phyloP scores from a whole-genome alignment of 2,797 vertebrate species.

The Macropus fuliginosus region DNA sequence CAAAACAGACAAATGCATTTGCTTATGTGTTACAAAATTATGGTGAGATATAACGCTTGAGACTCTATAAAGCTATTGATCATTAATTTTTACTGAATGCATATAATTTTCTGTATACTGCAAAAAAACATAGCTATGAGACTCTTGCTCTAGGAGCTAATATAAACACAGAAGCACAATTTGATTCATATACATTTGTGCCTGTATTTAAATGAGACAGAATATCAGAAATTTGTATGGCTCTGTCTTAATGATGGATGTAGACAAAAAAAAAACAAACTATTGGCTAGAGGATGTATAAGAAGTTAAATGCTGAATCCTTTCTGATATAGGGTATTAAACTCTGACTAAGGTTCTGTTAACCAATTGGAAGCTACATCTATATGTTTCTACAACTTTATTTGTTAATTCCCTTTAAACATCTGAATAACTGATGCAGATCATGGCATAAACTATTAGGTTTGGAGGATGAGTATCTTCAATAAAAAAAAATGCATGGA shows the following conservation, averaged over 20 bases:
- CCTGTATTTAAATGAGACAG: neutral
- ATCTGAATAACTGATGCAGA: neutral
- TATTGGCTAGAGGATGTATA: neutral
- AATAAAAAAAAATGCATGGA: conserved; percentile 2
- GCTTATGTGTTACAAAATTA: conserved; percentile 40
- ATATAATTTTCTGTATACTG: neutral
- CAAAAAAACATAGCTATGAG: neutral
- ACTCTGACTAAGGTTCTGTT: neutral
- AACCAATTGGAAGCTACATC: neutral
- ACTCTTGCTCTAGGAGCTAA: neutral
- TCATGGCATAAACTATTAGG: neutral
- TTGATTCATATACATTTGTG: neutral
- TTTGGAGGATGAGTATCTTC: neutral
- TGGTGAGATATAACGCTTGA: conserved; percentile 41
- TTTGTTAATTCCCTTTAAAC: neutral
- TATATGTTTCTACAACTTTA: neutral
- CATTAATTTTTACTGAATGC: neutral
- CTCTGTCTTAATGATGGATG: neutral
- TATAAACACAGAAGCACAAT: neutral
- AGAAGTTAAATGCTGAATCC: neutral
- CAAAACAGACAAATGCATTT: conserved; percentile 45
- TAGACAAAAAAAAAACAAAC: neutral
- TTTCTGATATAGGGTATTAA: neutral
- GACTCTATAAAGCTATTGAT: neutral
- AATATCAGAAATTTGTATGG: neutral